Percentiles rank a stretch among this genome's conserved stretches.
These are phyloP conservation scores for Chaetops frenatus DNA, from an alignment of 2,113 vertebrate species.

Conservation along the genomic window DNA sequence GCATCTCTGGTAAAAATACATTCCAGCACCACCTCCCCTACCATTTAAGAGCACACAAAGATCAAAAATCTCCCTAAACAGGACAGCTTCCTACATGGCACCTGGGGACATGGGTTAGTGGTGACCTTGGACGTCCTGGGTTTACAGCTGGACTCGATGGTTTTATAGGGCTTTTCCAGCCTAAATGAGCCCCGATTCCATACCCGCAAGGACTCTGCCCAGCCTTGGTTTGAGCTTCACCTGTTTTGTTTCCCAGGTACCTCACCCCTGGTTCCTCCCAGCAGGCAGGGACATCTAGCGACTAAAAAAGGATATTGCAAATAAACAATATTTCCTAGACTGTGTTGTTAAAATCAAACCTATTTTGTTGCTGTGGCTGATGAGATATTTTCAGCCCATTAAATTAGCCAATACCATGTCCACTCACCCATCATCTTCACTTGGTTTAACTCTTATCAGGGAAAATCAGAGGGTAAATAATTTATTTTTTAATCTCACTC, in stretches of 20 bases:
- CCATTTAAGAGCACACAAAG: background rate
- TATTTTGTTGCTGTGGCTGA: background rate
- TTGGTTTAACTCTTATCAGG: background rate
- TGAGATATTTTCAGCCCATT: background rate
- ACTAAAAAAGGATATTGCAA: background rate
- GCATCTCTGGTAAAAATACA: background rate
- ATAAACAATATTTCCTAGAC: background rate
- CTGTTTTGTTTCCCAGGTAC: background rate
- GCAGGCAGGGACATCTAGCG: conserved; percentile 57
- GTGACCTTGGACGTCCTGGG: background rate
- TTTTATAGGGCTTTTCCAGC: background rate
- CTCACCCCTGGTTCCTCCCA: background rate
- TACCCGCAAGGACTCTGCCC: background rate
- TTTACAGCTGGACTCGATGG: background rate
- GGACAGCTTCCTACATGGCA: background rate
- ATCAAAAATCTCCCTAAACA: background rate
- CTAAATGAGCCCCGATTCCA: background rate
- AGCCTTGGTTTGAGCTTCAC: background rate
- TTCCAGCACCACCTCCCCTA: background rate
- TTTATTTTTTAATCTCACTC: background rate
- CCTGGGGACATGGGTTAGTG: background rate
- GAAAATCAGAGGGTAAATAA: background rate
- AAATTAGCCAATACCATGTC: background rate
- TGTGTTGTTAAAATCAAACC: background rate
- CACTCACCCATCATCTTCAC: background rate